Evolutionary conservation across 2,113 vertebrate genomes (phyloP).

Genomic region (Podilymbus podiceps): DNA sequence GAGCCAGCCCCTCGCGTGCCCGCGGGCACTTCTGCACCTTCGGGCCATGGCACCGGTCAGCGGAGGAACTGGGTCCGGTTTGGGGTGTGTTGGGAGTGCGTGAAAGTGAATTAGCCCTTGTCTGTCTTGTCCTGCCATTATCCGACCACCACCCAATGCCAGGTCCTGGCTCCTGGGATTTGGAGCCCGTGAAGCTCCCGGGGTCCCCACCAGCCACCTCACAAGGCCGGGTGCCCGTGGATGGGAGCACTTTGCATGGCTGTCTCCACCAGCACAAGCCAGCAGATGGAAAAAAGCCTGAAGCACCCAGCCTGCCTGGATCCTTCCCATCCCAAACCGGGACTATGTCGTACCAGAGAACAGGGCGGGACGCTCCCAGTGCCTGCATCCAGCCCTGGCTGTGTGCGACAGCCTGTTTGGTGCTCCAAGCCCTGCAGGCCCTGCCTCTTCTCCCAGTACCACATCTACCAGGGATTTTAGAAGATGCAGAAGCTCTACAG

Average conservation of each 20-base stretch:
- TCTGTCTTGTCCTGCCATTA: background rate
- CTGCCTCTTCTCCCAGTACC: background rate
- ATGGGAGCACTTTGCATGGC: background rate
- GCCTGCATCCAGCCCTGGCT: background rate
- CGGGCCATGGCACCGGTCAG: background rate
- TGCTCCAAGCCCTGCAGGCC: background rate
- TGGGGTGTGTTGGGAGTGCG: background rate
- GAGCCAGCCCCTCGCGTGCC: background rate
- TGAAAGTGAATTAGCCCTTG: background rate
- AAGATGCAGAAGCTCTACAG: background rate
- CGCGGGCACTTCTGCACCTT: background rate
- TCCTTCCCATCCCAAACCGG: background rate
- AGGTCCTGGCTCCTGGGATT: background rate
- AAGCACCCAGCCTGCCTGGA: background rate
- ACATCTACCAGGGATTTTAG: background rate
- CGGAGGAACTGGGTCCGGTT: background rate
- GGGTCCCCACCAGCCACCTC: background rate
- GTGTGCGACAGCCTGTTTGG: accelerated
- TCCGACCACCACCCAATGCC: background rate
- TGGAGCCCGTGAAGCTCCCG: background rate
- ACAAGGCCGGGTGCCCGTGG: accelerated
- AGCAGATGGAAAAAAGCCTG: background rate
- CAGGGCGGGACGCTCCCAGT: background rate
- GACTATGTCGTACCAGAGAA: accelerated
- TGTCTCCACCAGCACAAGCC: background rate